Evolutionary conservation across 2,797 vertebrate species (phyloP), one percentile per base, ranked within the genome.

Genomic region (Gambusia yucatana): DNA sequence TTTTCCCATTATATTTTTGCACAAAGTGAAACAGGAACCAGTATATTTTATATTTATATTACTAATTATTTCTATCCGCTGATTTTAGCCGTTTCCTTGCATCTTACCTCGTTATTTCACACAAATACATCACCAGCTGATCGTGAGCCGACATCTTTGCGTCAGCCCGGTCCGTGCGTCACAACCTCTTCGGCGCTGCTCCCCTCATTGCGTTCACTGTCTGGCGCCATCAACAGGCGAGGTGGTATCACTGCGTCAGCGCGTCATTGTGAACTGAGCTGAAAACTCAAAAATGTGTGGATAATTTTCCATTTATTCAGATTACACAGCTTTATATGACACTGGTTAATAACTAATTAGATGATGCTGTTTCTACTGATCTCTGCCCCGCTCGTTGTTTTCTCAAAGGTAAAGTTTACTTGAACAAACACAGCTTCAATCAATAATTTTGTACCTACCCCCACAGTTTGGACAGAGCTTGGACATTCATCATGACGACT

Each of bases 131-230:
- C 3, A 88, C 93, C 39, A 95, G 75, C 50, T 95, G 93, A 47
- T 96, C 95, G 83, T 96, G 95, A 3, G 81, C 91, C 72, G 95
- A 94, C 96, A 96, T 96, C 79, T 93, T 93, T 72, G 30, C 80
- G 47, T 55, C 5, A 65, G 63, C 8, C 33, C 9, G 20, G 20
- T 67, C 2, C 9, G 36, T 28, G 80, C 63, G 79, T 75, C 86
- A 83, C 70, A 59, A 70, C 59, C 10, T 41, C 36, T 33, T 63
- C 36, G 2, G 6, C 63, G 14, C 57, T 3, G 4, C 28, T 39
- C 11, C 20, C 63, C 3, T 13, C 16, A 1, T 48, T 9, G 1
- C 0, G 14, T 39, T 5, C 5, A 22, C 13, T 25, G 10, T 30
- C 0, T 71, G 22, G 67, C 87, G 82, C 89, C 88, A 8, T 77